Evolutionary conservation across 2,797 vertebrate species (phyloP).

Genomic region (Erpetoichthys calabaricus): DNA sequence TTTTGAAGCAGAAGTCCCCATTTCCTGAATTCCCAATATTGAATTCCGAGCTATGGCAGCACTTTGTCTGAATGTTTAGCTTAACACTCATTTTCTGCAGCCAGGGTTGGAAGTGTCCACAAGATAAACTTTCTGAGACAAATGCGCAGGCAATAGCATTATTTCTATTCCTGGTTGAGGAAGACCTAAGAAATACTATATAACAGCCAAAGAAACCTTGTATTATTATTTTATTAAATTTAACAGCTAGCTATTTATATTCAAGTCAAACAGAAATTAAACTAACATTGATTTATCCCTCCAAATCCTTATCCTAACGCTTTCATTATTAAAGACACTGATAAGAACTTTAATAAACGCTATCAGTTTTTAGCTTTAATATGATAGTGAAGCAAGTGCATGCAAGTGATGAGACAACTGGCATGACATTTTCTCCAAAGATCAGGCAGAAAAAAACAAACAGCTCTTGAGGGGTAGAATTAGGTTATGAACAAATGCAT

Average conservation of each 20-base stretch:
- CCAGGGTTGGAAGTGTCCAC: no score
- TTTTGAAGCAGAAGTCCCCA: no score
- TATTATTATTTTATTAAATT: neutral
- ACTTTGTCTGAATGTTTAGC: no score
- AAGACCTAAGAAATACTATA: no score
- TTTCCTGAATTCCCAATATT: no score
- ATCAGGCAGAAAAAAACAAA: slow-evolving; percentile 22
- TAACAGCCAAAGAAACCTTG: no score
- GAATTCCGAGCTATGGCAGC: no score
- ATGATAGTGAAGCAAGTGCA: slow-evolving; percentile 33
- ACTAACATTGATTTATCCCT: slow-evolving; percentile 23
- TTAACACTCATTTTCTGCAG: no score
- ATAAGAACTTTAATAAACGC: slow-evolving; percentile 88
- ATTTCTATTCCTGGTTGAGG: no score
- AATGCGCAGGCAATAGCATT: no score
- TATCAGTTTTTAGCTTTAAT: slow-evolving; percentile 44
- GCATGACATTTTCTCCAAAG: slow-evolving; percentile 39
- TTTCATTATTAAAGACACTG: slow-evolving; percentile 51
- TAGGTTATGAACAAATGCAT: slow-evolving; percentile 22
- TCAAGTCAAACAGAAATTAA: neutral
- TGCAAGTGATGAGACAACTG: slow-evolving; percentile 47
- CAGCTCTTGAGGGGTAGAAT: slow-evolving; percentile 18
- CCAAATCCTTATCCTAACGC: slow-evolving; percentile 27
- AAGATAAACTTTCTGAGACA: no score
- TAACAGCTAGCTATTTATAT: slow-evolving; percentile 1